Percentiles rank a stretch among this genome's conserved stretches.
Conservation (phyloP, 2,888 invertebrate species). For the Drosophila buzzatii region DNA sequence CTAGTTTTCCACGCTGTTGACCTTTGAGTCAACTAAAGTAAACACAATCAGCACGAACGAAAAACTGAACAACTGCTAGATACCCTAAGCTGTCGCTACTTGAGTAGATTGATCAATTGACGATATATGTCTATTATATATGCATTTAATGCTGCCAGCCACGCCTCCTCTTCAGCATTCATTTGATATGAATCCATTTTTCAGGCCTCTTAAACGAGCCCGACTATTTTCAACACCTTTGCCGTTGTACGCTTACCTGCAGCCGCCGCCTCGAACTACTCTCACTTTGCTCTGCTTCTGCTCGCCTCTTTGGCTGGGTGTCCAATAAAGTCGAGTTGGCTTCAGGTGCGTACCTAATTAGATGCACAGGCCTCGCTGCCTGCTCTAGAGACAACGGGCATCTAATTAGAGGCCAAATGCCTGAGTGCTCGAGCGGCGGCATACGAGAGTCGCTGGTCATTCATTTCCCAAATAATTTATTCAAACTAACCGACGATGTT, state of each 20-base stretch:
- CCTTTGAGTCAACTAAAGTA: constrained; percentile 53
- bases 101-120: no score
- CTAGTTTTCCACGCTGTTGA: constrained; percentile 40
- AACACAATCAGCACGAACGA: background rate
- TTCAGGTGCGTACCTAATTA: constrained; percentile 68
- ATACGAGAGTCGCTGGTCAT: constrained; percentile 44
- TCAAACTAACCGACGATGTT: constrained; percentile 38
- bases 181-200: constrained; percentile 2
- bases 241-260: constrained; percentile 19
- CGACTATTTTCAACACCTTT: constrained; percentile 33
- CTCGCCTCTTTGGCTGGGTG: constrained; percentile 32
- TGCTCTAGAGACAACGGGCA: constrained; percentile 50
- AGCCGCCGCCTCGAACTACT: constrained; percentile 8
- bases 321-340: constrained; percentile 38
- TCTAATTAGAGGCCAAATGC: constrained; percentile 58
- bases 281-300: background rate
- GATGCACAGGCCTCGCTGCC: constrained; percentile 34
- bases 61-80: background rate
- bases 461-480: constrained; percentile 67
- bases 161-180: background rate
- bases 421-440: constrained; percentile 11
- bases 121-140: background rate
- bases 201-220: background rate
- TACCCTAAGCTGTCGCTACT: background rate
- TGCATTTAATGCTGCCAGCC: background rate